Conservation (phyloP, 1,140 invertebrate species). For the Littorina saxatilis region DNA sequence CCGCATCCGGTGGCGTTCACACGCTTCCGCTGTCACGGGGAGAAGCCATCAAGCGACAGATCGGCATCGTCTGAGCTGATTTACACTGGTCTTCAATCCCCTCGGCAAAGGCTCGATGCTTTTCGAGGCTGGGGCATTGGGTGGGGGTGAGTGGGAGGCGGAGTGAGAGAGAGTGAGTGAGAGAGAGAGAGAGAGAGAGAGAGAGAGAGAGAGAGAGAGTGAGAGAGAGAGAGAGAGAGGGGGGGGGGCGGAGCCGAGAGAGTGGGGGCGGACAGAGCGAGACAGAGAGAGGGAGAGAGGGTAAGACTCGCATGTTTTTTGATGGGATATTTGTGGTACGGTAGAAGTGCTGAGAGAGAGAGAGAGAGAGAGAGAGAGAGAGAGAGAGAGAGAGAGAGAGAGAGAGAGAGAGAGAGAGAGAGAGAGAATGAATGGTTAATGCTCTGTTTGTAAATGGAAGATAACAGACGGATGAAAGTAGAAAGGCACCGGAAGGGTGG, state of each 20-base stretch:
- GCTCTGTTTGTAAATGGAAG: no score
- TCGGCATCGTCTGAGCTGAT: neutral
- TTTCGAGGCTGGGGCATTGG: no score
- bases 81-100: neutral
- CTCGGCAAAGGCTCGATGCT: no score
- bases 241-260: neutral
- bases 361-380: slow-evolving; percentile 15
- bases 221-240: neutral
- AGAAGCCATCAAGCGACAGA: neutral
- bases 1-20: neutral
- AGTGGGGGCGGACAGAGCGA: neutral
- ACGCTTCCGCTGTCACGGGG: slow-evolving; percentile 2
- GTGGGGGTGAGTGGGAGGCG: neutral
- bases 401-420: slow-evolving; percentile 15
- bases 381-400: slow-evolving; percentile 15
- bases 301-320: neutral
- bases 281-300: neutral
- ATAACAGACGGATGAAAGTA: no score
- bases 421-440: neutral
- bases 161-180: slow-evolving; percentile 20
- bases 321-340: no score
- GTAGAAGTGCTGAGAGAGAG: neutral
- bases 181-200: slow-evolving; percentile 6
- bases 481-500: no score
- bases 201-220: neutral